These are phyloP conservation scores for Nyctibius bracteatus DNA, from an alignment of 2,113 vertebrate species.

Conservation along the genomic window DNA sequence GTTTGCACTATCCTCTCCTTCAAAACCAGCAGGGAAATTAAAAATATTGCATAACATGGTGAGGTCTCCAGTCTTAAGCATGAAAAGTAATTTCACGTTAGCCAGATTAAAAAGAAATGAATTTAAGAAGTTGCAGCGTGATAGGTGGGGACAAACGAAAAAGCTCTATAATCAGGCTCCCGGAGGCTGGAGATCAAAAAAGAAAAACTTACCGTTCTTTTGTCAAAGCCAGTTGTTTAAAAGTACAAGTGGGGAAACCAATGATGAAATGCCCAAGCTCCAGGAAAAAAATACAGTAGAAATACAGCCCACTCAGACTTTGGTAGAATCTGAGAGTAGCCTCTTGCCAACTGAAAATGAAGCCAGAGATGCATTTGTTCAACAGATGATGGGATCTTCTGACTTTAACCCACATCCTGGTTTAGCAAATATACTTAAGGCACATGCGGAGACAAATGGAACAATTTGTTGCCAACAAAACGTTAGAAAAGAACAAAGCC, in stretches of 20 bases:
- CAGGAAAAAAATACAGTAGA: slow-evolving; percentile 32
- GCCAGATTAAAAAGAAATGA: slow-evolving; percentile 72
- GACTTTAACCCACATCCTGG: slow-evolving; percentile 52
- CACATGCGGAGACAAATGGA: slow-evolving; percentile 64
- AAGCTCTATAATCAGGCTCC: slow-evolving; percentile 47
- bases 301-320: slow-evolving; percentile 23
- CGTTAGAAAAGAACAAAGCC: slow-evolving; percentile 54
- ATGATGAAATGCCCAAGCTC: slow-evolving; percentile 5
- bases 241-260: slow-evolving; percentile 12
- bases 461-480: slow-evolving; percentile 49
- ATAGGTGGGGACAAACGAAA: slow-evolving; percentile 66
- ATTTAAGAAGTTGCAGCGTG: slow-evolving; percentile 67
- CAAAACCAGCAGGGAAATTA: slow-evolving; percentile 82
- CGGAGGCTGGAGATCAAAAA: slow-evolving; percentile 67
- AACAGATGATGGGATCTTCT: slow-evolving; percentile 47
- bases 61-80: slow-evolving; percentile 66
- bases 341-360: slow-evolving; percentile 51
- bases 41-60: slow-evolving; percentile 75
- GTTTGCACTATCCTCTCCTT: slow-evolving; percentile 90
- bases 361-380: slow-evolving; percentile 54
- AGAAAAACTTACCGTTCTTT: slow-evolving; percentile 70
- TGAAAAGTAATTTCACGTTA: slow-evolving; percentile 77
- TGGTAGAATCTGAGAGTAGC: slow-evolving; percentile 34
- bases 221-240: slow-evolving; percentile 69
- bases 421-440: slow-evolving; percentile 55